These are phyloP conservation scores for Caerostris darwini DNA, from an alignment of 1,140 invertebrate genomes.

Conservation along the genomic window DNA sequence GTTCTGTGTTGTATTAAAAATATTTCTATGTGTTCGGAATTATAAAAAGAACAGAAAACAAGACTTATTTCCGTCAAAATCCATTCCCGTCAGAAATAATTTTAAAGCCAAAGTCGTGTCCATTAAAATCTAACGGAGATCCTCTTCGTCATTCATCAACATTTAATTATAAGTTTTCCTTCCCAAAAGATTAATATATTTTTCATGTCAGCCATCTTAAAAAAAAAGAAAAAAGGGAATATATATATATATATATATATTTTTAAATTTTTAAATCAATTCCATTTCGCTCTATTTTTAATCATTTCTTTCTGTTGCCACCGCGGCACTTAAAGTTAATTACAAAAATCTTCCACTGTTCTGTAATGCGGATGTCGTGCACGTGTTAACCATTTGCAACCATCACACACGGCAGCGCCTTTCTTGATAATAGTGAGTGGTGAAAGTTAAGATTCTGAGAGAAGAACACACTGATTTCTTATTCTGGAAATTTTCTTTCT, in stretches of 20 bases:
- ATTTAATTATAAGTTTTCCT: not conserved
- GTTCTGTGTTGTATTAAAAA: no score
- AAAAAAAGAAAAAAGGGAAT: not conserved
- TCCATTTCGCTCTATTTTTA: not conserved
- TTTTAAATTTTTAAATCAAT: not conserved
- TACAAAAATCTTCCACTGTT: conserved; percentile 28
- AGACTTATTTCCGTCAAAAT: no score
- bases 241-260: no score
- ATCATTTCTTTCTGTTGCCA: not conserved
- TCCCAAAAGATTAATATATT: not conserved
- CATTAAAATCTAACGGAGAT: not conserved
- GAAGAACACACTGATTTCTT: conserved; percentile 38
- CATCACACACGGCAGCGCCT: not conserved
- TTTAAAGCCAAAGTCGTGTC: no score
- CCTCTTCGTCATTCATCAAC: not conserved
- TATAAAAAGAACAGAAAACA: no score
- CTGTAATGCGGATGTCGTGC: not conserved
- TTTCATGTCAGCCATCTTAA: not conserved
- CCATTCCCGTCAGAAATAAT: no score
- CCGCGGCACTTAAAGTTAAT: not conserved
- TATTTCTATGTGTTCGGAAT: no score
- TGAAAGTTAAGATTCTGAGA: conserved; percentile 30
- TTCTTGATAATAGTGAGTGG: conserved; percentile 34
- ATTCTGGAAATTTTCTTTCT: conserved; percentile 3
- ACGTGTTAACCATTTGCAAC: conserved; percentile 42